Evolutionary conservation across 2,113 vertebrate genomes (phyloP).

Genomic region (Saguinus imperator): DNA sequence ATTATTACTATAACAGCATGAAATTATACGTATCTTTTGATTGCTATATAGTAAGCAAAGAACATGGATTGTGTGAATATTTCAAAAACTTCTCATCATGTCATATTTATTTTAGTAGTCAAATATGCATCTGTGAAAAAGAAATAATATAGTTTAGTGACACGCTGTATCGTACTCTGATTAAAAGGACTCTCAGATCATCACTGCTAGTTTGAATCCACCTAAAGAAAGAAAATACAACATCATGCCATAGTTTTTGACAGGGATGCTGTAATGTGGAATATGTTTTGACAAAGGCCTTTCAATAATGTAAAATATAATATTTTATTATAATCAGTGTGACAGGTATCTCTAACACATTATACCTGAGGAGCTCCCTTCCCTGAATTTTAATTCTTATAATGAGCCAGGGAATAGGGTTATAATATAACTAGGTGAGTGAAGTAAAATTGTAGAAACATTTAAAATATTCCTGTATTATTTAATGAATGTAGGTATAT

Average conservation of each 20-base stretch:
- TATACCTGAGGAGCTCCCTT: not conserved
- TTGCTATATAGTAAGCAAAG: not conserved
- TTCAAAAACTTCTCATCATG: not conserved
- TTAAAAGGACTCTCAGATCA: not conserved
- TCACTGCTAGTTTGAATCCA: not conserved
- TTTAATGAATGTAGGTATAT: not conserved
- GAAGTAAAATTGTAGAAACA: not conserved
- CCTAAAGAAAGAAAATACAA: not conserved
- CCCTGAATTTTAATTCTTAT: not conserved
- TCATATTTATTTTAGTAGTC: not conserved
- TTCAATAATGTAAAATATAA: not conserved
- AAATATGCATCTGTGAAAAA: not conserved
- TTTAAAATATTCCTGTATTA: not conserved
- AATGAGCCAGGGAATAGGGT: not conserved
- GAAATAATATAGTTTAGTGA: not conserved
- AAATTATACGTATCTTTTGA: not conserved
- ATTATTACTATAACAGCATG: not conserved
- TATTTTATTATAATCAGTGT: not conserved
- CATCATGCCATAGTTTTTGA: not conserved
- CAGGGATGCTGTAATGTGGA: not conserved
- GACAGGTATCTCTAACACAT: not conserved
- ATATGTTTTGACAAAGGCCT: slow-evolving; percentile 17
- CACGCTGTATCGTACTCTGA: not conserved
- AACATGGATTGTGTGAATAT: not conserved
- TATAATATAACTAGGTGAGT: not conserved